Percentiles rank a stretch among this genome's conserved stretches.
phyloP scores from a whole-genome alignment of 2,113 vertebrate genomes.

The Pollimyrus isidori region DNA sequence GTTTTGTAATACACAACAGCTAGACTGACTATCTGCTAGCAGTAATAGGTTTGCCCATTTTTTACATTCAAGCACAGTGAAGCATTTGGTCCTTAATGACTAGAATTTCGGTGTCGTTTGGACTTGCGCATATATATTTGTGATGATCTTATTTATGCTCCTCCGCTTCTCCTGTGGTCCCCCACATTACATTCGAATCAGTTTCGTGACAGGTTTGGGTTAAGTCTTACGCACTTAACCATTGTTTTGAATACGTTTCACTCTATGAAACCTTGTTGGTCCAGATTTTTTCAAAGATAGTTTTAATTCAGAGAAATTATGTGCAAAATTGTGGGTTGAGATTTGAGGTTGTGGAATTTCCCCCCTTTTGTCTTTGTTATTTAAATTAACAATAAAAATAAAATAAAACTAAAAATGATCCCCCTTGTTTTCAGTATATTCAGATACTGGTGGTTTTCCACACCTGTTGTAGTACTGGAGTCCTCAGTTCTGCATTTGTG shows the following conservation, averaged over 20 bases:
- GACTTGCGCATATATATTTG: neutral
- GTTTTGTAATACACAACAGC: slow-evolving; percentile 16
- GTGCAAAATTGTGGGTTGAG: slow-evolving; percentile 35
- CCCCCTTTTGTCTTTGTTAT: slow-evolving; percentile 64
- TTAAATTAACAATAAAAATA: slow-evolving; percentile 64
- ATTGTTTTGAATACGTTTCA: slow-evolving; percentile 43
- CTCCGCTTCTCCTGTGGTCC: neutral
- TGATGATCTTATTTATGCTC: slow-evolving; percentile 2
- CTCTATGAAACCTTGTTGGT: slow-evolving; percentile 27
- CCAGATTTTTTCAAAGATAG: slow-evolving; percentile 52
- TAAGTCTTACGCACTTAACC: slow-evolving; percentile 27
- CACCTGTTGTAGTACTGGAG: neutral
- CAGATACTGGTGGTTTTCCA: neutral
- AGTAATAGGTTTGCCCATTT: neutral
- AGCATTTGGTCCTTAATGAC: neutral
- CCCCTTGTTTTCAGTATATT: neutral
- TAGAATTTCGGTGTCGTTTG: slow-evolving; percentile 9
- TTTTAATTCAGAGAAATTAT: slow-evolving; percentile 29
- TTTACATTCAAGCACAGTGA: slow-evolving; percentile 7
- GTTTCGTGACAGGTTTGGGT: neutral
- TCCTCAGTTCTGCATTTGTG: neutral
- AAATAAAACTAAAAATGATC: slow-evolving; percentile 25
- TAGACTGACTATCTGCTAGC: slow-evolving; percentile 13
- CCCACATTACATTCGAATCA: neutral
- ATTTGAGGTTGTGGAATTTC: slow-evolving; percentile 34